Percentiles rank a stretch among this genome's conserved stretches.
Evolutionary conservation across 2,113 vertebrate genomes (phyloP).

Genomic region (Mungos mungo): DNA sequence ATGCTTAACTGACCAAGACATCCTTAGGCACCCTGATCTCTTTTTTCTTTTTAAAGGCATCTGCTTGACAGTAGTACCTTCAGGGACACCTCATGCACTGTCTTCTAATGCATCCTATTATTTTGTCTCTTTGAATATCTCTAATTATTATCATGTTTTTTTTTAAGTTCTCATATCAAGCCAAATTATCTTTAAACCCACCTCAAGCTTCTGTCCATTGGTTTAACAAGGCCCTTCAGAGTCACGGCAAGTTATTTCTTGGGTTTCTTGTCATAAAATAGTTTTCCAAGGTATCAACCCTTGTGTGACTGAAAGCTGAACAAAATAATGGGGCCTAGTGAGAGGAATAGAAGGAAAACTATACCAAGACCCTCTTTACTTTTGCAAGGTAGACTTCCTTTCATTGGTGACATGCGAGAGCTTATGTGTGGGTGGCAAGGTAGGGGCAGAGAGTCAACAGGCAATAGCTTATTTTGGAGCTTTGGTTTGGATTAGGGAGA

Average conservation of each 20-base stretch:
- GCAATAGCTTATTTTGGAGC: neutral
- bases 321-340: neutral
- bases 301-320: neutral
- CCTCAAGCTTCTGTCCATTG: neutral
- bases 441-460: neutral
- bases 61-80: neutral
- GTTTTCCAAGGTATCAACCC: slow-evolving; percentile 1
- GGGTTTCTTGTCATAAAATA: neutral
- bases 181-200: neutral
- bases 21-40: no score
- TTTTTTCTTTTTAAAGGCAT: neutral
- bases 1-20: no score
- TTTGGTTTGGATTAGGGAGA: neutral
- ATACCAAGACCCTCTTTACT: neutral
- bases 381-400: neutral
- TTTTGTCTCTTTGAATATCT: neutral
- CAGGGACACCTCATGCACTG: neutral
- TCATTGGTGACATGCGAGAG: neutral
- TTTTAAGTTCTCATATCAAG: neutral
- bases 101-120: neutral
- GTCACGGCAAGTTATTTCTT: neutral
- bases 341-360: neutral
- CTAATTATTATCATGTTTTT: neutral
- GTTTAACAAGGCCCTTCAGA: neutral
- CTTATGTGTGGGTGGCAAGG: neutral